Conservation (phyloP, 1,140 invertebrate genomes). For the Drosophila suzukii region DNA sequence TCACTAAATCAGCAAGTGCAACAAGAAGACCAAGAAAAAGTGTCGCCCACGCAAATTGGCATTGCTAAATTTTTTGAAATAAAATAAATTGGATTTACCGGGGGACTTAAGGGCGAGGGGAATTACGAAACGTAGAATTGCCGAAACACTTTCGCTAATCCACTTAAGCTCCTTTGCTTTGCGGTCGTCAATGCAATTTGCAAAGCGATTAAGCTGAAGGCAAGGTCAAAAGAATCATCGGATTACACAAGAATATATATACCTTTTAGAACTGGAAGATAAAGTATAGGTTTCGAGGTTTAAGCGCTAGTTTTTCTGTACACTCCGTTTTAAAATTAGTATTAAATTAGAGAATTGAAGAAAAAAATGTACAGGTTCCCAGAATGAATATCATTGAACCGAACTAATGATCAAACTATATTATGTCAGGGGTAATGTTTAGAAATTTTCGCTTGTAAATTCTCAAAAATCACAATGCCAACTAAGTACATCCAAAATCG, state of each 20-base stretch:
- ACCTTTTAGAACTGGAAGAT: too few relatives aligned
- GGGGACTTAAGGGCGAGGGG: background rate
- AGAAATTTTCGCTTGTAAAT: slow-evolving; percentile 29
- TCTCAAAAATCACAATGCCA: slow-evolving; percentile 39
- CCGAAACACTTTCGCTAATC: slow-evolving; percentile 75
- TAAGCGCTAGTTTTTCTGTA: background rate
- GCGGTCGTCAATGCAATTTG: slow-evolving; percentile 29
- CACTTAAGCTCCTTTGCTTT: slow-evolving; percentile 55
- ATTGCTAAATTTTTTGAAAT: slow-evolving; percentile 54
- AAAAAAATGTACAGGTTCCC: too few relatives aligned
- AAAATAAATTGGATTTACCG: slow-evolving; percentile 75
- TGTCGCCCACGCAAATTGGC: slow-evolving; percentile 48
- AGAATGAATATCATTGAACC: too few relatives aligned
- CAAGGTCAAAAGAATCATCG: slow-evolving; percentile 35
- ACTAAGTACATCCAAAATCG: slow-evolving; percentile 68
- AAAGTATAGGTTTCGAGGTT: too few relatives aligned
- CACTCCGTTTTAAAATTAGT: too few relatives aligned
- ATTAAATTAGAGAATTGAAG: too few relatives aligned
- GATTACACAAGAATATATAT: background rate
- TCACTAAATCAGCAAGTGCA: slow-evolving; percentile 65
- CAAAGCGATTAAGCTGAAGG: slow-evolving; percentile 23
- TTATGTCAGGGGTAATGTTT: background rate
- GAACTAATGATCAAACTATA: too few relatives aligned
- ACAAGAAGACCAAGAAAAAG: slow-evolving; percentile 9
- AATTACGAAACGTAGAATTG: background rate